phyloP scores from a whole-genome alignment of 2,888 invertebrate genomes.

The Orthosia cruda region DNA sequence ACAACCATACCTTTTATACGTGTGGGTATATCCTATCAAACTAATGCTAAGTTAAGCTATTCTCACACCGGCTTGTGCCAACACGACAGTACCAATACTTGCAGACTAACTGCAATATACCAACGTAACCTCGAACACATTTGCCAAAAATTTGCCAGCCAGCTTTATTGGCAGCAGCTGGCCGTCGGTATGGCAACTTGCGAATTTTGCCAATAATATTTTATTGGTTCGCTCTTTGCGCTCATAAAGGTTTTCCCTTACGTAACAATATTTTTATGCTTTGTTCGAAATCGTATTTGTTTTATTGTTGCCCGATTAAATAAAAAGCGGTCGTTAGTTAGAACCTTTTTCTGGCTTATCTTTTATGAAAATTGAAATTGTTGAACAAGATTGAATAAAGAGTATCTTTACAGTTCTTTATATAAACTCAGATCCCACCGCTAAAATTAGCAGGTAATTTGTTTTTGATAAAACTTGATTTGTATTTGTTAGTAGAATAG shows the following conservation, averaged over 20 bases:
- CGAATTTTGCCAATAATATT: slow-evolving; percentile 59
- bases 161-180: slow-evolving; percentile 53
- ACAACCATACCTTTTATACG: no score
- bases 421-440: no score
- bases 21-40: no score
- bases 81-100: neutral
- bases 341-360: neutral
- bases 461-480: no score
- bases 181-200: slow-evolving; percentile 35
- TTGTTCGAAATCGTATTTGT: slow-evolving; percentile 29
- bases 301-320: slow-evolving; percentile 44
- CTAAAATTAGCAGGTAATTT: no score
- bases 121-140: neutral
- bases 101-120: neutral
- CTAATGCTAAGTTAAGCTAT: neutral
- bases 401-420: no score
- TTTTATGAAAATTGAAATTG: neutral
- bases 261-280: slow-evolving; percentile 33
- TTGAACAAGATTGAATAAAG: neutral
- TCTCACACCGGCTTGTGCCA: neutral
- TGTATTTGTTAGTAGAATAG: no score
- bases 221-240: slow-evolving; percentile 46
- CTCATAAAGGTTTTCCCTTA: slow-evolving; percentile 41
- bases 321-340: neutral
- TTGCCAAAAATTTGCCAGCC: slow-evolving; percentile 41